Conservation (phyloP, 1,140 invertebrate genomes). For the Euura lappo region DNA sequence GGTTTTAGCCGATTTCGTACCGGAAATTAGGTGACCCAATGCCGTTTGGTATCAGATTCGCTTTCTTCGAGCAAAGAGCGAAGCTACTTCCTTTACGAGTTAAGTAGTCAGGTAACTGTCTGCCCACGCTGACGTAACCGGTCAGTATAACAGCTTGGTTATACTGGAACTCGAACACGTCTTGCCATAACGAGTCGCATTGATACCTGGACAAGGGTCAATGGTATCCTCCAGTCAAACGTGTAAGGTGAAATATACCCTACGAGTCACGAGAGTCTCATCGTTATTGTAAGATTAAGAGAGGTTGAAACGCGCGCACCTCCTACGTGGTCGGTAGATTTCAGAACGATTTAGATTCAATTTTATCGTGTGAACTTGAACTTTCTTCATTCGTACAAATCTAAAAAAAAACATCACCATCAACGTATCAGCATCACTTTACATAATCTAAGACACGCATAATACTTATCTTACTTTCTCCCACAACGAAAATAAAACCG, state of each 20-base stretch:
- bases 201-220: constrained; percentile 37
- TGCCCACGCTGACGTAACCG: constrained; percentile 29
- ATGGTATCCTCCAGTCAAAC: constrained; percentile 22
- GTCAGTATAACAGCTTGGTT: constrained; percentile 26
- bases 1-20: too few relatives aligned
- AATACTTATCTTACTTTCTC: too few relatives aligned
- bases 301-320: neutral
- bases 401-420: too few relatives aligned
- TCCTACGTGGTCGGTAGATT: neutral
- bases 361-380: too few relatives aligned
- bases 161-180: constrained; percentile 30
- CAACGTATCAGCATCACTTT: too few relatives aligned
- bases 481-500: too few relatives aligned
- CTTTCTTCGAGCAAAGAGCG: constrained; percentile 26
- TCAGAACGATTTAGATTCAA: neutral
- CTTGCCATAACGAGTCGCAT: constrained; percentile 25
- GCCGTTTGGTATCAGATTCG: constrained; percentile 19
- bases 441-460: too few relatives aligned
- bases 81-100: neutral
- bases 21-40: neutral
- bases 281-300: neutral
- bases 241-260: too few relatives aligned
- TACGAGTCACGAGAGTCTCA: neutral
- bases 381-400: too few relatives aligned
- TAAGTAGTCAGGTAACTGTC: constrained; percentile 30